Conservation (phyloP, 2,113 vertebrate genomes). For the Solea senegalensis region DNA sequence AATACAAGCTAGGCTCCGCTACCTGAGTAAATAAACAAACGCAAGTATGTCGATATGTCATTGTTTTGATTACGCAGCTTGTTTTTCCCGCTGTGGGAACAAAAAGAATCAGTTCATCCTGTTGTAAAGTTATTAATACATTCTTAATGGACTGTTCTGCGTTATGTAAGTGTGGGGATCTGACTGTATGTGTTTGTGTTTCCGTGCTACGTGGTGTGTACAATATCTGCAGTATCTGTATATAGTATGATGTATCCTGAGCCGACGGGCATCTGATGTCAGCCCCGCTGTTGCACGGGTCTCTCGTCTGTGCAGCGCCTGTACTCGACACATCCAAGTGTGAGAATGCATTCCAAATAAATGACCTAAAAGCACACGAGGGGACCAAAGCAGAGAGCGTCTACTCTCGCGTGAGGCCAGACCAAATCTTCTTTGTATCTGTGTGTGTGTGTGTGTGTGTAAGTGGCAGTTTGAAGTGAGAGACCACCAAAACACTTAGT, state of each 20-base stretch:
- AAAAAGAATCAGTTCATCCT: neutral
- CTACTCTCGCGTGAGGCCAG: conserved; percentile 40
- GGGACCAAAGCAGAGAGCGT: conserved; percentile 48
- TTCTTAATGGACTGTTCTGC: neutral
- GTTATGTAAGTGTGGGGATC: neutral
- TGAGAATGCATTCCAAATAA: conserved; percentile 60
- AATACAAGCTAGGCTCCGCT: neutral
- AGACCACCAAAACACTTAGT: conserved; percentile 71
- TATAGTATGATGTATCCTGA: neutral
- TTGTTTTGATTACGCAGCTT: neutral
- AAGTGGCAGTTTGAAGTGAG: conserved; percentile 43
- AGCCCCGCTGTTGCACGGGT: conserved; percentile 23
- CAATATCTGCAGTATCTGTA: neutral
- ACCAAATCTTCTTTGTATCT: conserved; percentile 66
- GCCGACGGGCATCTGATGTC: conserved; percentile 46
- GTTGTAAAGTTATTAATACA: neutral
- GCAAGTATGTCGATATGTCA: neutral
- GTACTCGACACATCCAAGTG: conserved; percentile 38
- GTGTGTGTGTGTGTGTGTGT: conserved; percentile 68
- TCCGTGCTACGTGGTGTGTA: neutral
- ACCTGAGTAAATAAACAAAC: neutral
- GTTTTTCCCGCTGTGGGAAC: neutral
- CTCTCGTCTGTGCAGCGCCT: neutral
- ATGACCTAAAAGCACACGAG: conserved; percentile 34
- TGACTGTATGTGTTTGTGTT: conserved; percentile 11